phyloP scores from a whole-genome alignment of 2,797 vertebrate species.

The Syndactyla subalaris region DNA sequence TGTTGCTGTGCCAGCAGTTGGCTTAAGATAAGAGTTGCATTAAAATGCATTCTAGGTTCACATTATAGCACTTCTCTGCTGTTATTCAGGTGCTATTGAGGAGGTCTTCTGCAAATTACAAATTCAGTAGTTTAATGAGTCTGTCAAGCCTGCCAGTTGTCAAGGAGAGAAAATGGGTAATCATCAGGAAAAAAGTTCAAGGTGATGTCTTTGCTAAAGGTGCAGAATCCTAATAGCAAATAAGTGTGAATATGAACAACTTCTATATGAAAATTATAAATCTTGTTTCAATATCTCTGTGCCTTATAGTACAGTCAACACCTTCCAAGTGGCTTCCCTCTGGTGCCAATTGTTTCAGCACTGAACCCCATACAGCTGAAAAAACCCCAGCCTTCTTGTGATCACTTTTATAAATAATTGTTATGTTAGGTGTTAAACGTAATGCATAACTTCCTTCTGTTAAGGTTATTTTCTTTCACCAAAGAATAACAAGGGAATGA shows the following conservation, averaged over 20 bases:
- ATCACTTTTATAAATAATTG: conserved; percentile 29
- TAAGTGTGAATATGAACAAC: neutral
- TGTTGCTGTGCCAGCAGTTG: neutral
- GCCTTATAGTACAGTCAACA: neutral
- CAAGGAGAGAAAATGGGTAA: conserved; percentile 59
- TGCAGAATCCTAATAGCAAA: conserved; percentile 66
- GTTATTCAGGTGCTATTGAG: conserved; percentile 37
- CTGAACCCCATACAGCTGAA: neutral
- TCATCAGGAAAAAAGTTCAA: conserved; percentile 71
- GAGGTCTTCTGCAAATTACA: conserved; percentile 59
- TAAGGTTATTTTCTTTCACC: conserved; percentile 11
- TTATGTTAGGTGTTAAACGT: conserved; percentile 16
- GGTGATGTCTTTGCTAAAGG: conserved; percentile 60
- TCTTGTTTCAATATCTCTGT: neutral
- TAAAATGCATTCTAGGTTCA: conserved; percentile 55
- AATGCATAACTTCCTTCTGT: neutral
- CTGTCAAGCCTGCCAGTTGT: conserved; percentile 75
- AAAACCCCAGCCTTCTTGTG: neutral
- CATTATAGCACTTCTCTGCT: conserved; percentile 33
- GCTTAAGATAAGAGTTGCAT: conserved; percentile 58
- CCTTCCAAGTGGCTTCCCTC: neutral
- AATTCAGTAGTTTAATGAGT: conserved; percentile 62
- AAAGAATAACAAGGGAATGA: neutral
- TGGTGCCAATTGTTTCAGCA: conserved; percentile 34
- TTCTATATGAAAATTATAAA: neutral